Base-by-base conservation (phyloP, 1,140 invertebrate species). In the Drosophila parvula region DNA sequence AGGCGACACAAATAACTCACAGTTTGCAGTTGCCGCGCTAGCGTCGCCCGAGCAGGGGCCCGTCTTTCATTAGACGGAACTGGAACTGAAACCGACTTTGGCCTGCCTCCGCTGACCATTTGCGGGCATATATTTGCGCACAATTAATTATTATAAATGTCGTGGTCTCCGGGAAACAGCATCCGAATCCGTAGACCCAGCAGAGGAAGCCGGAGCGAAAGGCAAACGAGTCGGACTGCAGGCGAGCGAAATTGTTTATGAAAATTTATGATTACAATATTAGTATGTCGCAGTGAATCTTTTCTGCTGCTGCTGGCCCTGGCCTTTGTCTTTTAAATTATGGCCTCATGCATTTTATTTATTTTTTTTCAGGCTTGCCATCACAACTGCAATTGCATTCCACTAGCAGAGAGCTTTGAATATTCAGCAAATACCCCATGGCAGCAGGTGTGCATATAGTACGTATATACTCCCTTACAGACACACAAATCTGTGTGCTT, bases 61-160 rank as follows among this genome's bases (percentile, higher is more conserved):
- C n/a, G n/a, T n/a, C 22, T 78, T 89, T 85, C 68, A 85, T 83
- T 83, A 83, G 75, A 58, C 58, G 55, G 74, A 65, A 75, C 45
- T 73, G 50, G 41, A 58, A 55, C 64, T 56, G 36, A 56, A 53
- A 67, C 50, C 55, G 64, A 75, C 74, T 78, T 69, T 48, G 34
- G 53, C 56, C 53, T 75, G 71, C 78, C 78, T 69, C 58, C 53
- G 68, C 68, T 89, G 85, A 85, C 85, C 85, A 81, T 84, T 81
- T 85, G 70, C 78, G 84, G 67, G 81, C 85, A 85, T 89, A 89
- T 89, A 89, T 89, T 89, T 89, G 78, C 81, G 81, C 85, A 85
- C 85, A 89, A 89, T 89, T 89, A 89, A 89, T 89, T 89, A 89
- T 89, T 89, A 89, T 89, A 89, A 89, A 89, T 89, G 85, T 90